Conservation (phyloP, 2,113 vertebrate species). For the Spermophilus dauricus region DNA sequence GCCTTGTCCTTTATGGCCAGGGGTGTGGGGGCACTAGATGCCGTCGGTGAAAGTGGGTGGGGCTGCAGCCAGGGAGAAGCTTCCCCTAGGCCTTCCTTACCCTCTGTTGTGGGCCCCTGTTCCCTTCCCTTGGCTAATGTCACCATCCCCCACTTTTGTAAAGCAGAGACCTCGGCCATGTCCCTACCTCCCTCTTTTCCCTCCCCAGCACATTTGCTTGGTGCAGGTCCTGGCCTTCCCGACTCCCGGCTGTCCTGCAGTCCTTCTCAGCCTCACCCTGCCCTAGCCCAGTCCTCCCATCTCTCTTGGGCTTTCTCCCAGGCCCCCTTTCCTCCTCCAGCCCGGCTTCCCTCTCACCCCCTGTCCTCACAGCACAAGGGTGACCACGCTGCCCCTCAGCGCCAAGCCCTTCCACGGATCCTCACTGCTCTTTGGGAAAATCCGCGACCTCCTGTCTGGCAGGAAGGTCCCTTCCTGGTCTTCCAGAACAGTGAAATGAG, state of each 20-base stretch:
- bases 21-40: neutral
- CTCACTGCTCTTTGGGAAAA: neutral
- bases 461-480: neutral
- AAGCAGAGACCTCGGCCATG: neutral
- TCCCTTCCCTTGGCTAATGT: neutral
- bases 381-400: neutral
- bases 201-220: neutral
- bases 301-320: neutral
- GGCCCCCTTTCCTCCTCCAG: neutral
- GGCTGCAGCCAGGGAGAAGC: neutral
- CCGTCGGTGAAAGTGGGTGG: neutral
- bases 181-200: neutral
- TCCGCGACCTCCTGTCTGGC: neutral
- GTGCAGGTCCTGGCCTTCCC: neutral
- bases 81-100: neutral
- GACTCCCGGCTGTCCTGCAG: neutral
- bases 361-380: neutral
- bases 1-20: too few relatives aligned
- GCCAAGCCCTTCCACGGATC: neutral
- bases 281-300: neutral
- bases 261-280: accelerated
- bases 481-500: neutral
- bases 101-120: accelerated
- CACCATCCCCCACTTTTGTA: too few relatives aligned
- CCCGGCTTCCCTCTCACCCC: too few relatives aligned